phyloP scores from a whole-genome alignment of 2,888 invertebrate species.

The Rhogogaster chlorosoma region DNA sequence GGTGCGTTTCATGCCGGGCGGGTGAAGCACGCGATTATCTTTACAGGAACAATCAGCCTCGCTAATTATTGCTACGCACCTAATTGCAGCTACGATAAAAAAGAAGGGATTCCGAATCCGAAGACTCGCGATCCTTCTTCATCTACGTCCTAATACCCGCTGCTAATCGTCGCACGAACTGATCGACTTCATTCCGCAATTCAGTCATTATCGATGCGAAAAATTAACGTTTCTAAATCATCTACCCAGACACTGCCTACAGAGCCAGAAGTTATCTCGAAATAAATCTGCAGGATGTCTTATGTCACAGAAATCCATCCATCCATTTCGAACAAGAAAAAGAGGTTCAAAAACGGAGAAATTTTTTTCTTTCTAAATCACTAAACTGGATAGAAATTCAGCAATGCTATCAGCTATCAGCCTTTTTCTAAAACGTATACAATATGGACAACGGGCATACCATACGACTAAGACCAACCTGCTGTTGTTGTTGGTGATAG shows the following conservation, averaged over 20 bases:
- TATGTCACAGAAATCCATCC: neutral
- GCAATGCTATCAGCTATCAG: neutral
- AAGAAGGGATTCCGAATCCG: neutral
- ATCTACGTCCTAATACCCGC: neutral
- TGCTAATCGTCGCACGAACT: neutral
- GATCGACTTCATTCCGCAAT: neutral
- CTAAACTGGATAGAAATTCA: neutral
- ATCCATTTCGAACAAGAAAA: neutral
- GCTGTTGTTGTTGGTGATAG: constrained; percentile 72
- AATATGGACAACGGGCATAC: neutral
- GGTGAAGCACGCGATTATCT: constrained; percentile 15
- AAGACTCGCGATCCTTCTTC: neutral
- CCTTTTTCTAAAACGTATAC: neutral
- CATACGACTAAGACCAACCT: constrained; percentile 31
- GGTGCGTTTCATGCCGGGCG: constrained; percentile 42
- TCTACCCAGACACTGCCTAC: neutral
- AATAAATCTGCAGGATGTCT: neutral
- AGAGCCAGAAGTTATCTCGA: neutral
- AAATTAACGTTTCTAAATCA: neutral
- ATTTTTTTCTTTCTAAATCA: no score
- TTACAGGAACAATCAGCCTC: constrained; percentile 14
- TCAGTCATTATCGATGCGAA: neutral
- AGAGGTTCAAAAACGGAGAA: neutral
- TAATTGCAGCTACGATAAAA: neutral
- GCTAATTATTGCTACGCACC: neutral